Base-by-base conservation (phyloP, 2,113 vertebrate species). In the Regulus satrapa region DNA sequence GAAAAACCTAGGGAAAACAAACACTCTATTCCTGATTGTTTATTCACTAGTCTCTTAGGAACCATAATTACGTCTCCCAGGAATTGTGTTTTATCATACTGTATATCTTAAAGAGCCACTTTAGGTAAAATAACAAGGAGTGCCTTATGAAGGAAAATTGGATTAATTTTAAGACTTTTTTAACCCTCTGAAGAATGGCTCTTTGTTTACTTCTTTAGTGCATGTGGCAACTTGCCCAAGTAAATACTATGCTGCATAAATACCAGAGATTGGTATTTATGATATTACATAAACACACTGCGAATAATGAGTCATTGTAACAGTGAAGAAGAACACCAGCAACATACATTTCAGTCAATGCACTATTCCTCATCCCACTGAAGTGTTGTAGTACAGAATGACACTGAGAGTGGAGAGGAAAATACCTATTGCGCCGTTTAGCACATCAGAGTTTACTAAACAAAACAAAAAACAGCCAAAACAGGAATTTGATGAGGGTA, bases 131-230 rank as follows among this genome's bases (percentile, higher is more conserved):
- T 97, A 97, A 98, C 97, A 98, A 45, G 71, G 96, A 97, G 97
- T 98, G 96, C 94, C 97, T 97, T 97, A 97, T 58, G 95, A 98
- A 97, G 97, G 97, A 97, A 98, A 97, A 97, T 97, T 98, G 98
- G 97, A 97, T 83, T 82, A 88, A 95, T 97, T 98, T 97, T 92
- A 94, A 97, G 95, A 85, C 81, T 97, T 94, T 97, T 97, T 97
- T 97, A 97, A 97, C 97, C 94, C 89, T 89, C 58, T 61, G 51
- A 98, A 98, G 97, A 98, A 98, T 97, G 95, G 97, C 54, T 96
- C 97, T 98, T 98, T 98, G 98, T 98, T 98, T 98, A 97, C 97
- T 94, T 91, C 94, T 97, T 81, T 83, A 94, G 94, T 94, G 73
- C 97, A 96, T 96, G 97, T 98, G 98, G 98, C 98, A 96, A 91